Evolutionary conservation across 2,113 vertebrate species (phyloP), one percentile per base, ranked within the genome.

Genomic region (Motacilla alba): DNA sequence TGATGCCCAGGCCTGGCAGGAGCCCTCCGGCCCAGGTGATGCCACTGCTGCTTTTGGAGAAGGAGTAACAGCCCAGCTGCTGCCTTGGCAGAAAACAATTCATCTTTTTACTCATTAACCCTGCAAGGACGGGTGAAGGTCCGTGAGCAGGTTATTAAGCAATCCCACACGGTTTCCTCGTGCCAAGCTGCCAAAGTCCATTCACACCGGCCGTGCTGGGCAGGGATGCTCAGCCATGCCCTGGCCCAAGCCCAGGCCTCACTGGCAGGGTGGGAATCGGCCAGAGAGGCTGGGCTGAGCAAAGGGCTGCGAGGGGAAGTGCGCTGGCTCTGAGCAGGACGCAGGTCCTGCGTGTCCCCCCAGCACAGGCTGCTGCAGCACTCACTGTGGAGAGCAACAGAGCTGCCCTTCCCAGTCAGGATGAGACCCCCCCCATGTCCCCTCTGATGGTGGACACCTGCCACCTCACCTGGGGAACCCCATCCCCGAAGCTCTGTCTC

Each of bases 81-180:
- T 59, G 35, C 66, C 67, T 58, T 12, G 46, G 47, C 46, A 62
- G 87, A 16, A 43, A 44, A 73, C 90, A 87, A 72, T 12, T 18
- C 43, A 31, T 56, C 89, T 33, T 49, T 91, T 96, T 96, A 97
- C 87, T 88, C 79, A 95, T 95, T 94, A 96, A 96, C 94, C 88
- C 78, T 3, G 20, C 86, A 74, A 97, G 92, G 92, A 81, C 39
- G 47, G 55, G 44, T 2, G 5, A 76, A 77, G 67, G 47, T 31
- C 67, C 15, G 11, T 43, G 35, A 78, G 60, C n/a, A 63, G 90
- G 47, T 63, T 90, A 49, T 90, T 89, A 80, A 94, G 91, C 63
- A 93, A 85, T 69, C 0, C 1, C 11, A 1, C 27, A 13, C 2
- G 6, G 66, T 69, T 89, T 84, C 37, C 80, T 85, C 46, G 21